Evolutionary conservation across 2,888 invertebrate genomes (phyloP), one percentile per base, ranked within the genome.

Genomic region (Polymixis lichenea): DNA sequence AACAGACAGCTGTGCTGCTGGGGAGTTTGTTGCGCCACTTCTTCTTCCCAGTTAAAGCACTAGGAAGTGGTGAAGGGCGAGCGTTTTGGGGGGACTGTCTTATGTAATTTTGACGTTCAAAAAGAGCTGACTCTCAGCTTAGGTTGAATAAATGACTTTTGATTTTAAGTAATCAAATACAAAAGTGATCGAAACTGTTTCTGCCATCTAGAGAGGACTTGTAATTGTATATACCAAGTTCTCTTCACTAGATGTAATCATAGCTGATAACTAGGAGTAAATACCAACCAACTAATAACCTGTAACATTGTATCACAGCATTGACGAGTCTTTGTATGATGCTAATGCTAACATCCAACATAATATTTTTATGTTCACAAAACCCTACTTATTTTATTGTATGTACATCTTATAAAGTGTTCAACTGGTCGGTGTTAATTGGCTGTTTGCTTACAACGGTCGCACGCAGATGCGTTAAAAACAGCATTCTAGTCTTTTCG

Each of bases 371-470:
- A 64, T 68, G 25, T 58, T 53, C 66, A 80, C 55, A 76, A 76
- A 66, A 72, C 72, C 58, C 19, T 68, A 58, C 32, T 73, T 72
- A 80, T 84, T 77, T 69, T 77, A 85, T 74, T 74, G 38, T 74
- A 77, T 74, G 46, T 76, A 80, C 46, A 77, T n/a, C 68, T 32
- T 81, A 71, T 74, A 81, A 77, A 84, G 38, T 81, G 72, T 81
- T 85, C 77, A 83, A 77, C 83, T 78, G 66, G 73, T 46, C 32
- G 17, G 49, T 73, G 78, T 74, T 86, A 86, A 86, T 87, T 82
- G 85, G 61, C 25, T 79, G 79, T 86, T 86, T 82, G 72, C 75
- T 72, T 79, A 82, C 78, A 86, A 84, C 78, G 49, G 77, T 84
- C 82, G 73, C 82, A 64, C 61, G 76, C 69, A 64, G 72, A 84